Conservation (phyloP, 2,888 invertebrate genomes). For the Platypus cylindrus region DNA sequence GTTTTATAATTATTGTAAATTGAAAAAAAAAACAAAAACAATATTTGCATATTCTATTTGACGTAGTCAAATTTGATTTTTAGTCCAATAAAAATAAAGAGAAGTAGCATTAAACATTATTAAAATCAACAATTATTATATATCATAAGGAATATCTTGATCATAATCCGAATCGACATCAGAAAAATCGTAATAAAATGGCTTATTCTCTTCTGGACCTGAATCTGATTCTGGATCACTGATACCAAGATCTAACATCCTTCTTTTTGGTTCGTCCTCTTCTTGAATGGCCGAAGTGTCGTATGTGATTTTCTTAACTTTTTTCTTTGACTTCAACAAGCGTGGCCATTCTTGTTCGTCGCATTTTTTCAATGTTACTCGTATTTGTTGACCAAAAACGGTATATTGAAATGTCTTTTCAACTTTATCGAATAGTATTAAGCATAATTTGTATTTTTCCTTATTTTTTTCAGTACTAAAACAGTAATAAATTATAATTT, state of each 20-base stretch:
- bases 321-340: conserved; percentile 22
- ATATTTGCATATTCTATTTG: too few relatives aligned
- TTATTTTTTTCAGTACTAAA: conserved; percentile 21
- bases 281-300: conserved; percentile 20
- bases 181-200: conserved; percentile 19
- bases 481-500: conserved; percentile 7
- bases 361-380: conserved; percentile 24
- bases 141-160: conserved; percentile 16
- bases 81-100: neutral
- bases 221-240: conserved; percentile 16
- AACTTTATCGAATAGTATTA: conserved; percentile 24
- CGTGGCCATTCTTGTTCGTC: conserved; percentile 25
- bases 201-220: conserved; percentile 15
- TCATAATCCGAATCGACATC: conserved; percentile 26
- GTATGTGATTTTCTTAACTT: conserved; percentile 26
- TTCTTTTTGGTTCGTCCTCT: conserved; percentile 21
- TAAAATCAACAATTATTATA: conserved; percentile 4
- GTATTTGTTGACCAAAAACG: conserved; percentile 22
- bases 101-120: neutral
- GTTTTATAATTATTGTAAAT: too few relatives aligned
- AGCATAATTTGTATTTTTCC: conserved; percentile 23
- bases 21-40: too few relatives aligned
- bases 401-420: conserved; percentile 21
- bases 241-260: conserved; percentile 18
- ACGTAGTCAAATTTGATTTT: too few relatives aligned